Evolutionary conservation across 2,113 vertebrate genomes (phyloP), one percentile per base, ranked within the genome.

Genomic region (Chloropsis hardwickii): DNA sequence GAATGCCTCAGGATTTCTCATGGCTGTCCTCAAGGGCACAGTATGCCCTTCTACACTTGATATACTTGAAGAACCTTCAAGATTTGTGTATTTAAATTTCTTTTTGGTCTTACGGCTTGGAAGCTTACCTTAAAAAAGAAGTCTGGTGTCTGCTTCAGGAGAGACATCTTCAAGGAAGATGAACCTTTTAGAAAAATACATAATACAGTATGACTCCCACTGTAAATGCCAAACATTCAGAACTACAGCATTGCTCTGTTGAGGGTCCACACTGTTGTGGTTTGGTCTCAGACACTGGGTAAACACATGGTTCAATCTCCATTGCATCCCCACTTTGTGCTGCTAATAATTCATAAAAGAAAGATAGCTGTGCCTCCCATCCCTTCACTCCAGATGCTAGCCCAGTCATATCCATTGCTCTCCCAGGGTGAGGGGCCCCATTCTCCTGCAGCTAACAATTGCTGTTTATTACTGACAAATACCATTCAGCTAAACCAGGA

Each of bases 401-500:
- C 42, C 74, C 25, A 94, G 35, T n/a, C 35, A 60, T 40, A 58
- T 51, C 67, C 60, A 81, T 20, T 70, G 37, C 66, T 31, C 53
- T 92, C 9, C 17, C 31, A 85, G 44, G 21, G 39, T 67, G 78
- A 67, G 53, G 51, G 65, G 21, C 48, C 44, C 25, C 69, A 42
- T 57, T 86, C 51, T 86, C 14, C 21, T 56, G 25, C 47, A 94
- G 35, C 61, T 81, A 58, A 84, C 80, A 66, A 47, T 71, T 86
- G 67, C 56, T 71, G 23, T 69, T 95, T 87, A 65, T 91, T 85
- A 50, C 82, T 69, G 62, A 50, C 58, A 91, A 90, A 91, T 85
- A 72, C 25, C 53, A 72, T 82, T 94, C 69, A 81, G 33, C 42
- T 87, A 90, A 88, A 77, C 45, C 85, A 95, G 70, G 70, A 91